Conservation (phyloP, 2,113 vertebrate species). For the Conger conger region DNA sequence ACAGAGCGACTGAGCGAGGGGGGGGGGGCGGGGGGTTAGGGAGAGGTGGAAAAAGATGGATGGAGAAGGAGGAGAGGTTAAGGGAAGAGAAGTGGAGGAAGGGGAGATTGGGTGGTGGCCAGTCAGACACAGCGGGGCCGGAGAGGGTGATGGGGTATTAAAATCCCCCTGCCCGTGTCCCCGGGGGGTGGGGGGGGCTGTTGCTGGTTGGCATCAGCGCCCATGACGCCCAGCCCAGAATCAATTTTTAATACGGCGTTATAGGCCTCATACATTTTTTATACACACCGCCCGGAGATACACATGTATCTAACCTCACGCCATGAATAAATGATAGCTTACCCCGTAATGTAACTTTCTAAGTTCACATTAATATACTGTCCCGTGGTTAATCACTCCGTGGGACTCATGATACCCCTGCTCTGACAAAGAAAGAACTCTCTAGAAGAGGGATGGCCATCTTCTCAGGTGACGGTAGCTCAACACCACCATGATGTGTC, state of each 20-base stretch:
- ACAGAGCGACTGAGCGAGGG: not conserved
- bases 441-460: not conserved
- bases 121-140: too few species aligned
- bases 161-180: not conserved
- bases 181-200: not conserved
- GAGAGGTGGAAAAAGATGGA: not conserved
- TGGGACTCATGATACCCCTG: not conserved
- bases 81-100: not conserved
- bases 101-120: too few species aligned
- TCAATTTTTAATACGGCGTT: not conserved
- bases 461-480: too few species aligned
- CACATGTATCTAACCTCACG: not conserved
- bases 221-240: not conserved
- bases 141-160: not conserved
- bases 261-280: not conserved
- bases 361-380: not conserved
- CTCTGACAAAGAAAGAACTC: not conserved
- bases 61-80: not conserved
- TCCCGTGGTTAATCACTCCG: not conserved
- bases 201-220: not conserved
- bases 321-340: not conserved
- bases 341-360: not conserved
- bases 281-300: not conserved
- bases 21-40: not conserved
- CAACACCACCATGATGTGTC: too few species aligned